Conservation (phyloP, 1,140 invertebrate genomes). For the Apocrypta bakeri region DNA sequence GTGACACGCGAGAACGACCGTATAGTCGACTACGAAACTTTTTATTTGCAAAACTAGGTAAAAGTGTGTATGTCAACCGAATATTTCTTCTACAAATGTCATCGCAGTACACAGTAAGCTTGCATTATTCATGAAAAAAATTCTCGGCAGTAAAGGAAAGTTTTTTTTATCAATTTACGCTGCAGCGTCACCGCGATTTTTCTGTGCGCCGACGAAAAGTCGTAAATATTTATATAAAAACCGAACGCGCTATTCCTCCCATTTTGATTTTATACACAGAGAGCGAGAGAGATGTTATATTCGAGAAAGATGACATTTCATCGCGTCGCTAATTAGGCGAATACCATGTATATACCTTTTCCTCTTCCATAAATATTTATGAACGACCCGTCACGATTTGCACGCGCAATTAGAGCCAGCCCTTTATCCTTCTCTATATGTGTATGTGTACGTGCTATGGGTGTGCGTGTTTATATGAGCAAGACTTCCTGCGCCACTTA, state of each 20-base stretch:
- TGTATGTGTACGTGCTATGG: too few species aligned
- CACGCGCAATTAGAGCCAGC: slow-evolving; percentile 27
- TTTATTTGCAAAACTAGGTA: background rate
- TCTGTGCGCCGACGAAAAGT: background rate
- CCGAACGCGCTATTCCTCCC: background rate
- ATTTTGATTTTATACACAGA: background rate
- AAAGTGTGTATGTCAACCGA: background rate
- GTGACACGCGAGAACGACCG: background rate
- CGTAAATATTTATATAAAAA: slow-evolving; percentile 35
- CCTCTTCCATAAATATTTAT: slow-evolving; percentile 32
- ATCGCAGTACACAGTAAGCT: background rate
- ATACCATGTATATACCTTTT: background rate
- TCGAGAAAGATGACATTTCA: background rate
- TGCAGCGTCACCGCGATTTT: background rate
- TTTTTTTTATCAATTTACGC: slow-evolving; percentile 42
- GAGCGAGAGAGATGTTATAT: background rate
- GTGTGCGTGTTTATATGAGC: background rate
- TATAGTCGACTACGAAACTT: background rate
- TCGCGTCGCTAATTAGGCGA: slow-evolving; percentile 16
- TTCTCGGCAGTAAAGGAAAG: background rate
- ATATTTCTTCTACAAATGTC: slow-evolving; percentile 33
- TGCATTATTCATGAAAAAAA: slow-evolving; percentile 44
- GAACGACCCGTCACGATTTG: slow-evolving; percentile 10
- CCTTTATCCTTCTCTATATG: slow-evolving; percentile 10
- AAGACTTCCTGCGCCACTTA: slow-evolving; percentile 3